These are phyloP conservation scores for Garrulus glandarius DNA, from an alignment of 2,797 vertebrate species.

Conservation along the genomic window DNA sequence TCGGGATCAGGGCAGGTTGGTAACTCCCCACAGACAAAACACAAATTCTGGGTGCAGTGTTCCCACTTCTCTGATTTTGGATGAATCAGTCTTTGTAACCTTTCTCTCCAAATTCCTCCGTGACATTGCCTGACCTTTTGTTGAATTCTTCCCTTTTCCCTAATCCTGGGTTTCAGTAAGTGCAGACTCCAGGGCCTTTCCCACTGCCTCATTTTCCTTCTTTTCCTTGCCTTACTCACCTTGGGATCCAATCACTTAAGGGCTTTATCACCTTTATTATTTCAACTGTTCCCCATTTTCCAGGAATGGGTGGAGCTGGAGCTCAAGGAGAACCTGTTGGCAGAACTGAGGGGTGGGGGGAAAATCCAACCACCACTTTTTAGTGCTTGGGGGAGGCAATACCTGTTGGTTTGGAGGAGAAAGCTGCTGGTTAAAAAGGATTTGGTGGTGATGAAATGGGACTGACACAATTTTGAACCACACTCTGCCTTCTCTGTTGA, in stretches of 20 bases:
- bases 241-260: background rate
- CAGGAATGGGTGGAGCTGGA: background rate
- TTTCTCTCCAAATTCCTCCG: background rate
- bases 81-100: background rate
- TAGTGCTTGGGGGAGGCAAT: background rate
- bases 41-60: background rate
- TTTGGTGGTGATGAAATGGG: background rate
- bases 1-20: background rate
- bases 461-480: background rate
- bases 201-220: background rate
- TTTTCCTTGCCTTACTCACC: background rate
- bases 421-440: background rate
- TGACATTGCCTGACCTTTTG: background rate
- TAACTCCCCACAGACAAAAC: background rate
- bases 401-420: background rate
- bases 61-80: background rate
- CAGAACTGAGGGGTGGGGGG: background rate
- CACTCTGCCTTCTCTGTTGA: background rate
- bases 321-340: background rate
- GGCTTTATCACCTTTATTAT: background rate
- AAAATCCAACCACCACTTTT: background rate
- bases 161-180: background rate
- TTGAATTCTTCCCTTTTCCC: background rate
- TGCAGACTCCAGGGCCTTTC: background rate
- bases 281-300: background rate